Percentiles rank a stretch among this genome's conserved stretches.
These are phyloP conservation scores for Azorinus chamasolen DNA, from an alignment of 2,888 invertebrate species.

Conservation along the genomic window DNA sequence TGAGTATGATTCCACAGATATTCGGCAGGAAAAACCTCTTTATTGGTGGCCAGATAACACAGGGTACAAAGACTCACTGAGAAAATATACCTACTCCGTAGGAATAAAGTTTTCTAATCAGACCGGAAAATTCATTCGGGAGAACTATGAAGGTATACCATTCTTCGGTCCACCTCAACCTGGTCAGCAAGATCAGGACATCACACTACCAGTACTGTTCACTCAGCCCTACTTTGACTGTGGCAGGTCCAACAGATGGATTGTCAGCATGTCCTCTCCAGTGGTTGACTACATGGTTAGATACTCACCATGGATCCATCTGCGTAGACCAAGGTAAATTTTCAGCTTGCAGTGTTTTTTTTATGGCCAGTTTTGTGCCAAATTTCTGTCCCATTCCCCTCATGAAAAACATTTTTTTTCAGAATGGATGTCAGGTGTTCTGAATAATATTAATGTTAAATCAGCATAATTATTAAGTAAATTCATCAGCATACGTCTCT, in stretches of 20 bases:
- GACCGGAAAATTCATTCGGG: slow-evolving; percentile 80
- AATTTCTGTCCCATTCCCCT: too few species aligned
- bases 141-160: slow-evolving; percentile 76
- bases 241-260: slow-evolving; percentile 97
- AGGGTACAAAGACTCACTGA: slow-evolving; percentile 89
- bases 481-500: too few species aligned
- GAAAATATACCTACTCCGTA: slow-evolving; percentile 82
- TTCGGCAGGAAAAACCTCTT: slow-evolving; percentile 47
- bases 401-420: too few species aligned
- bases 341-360: too few species aligned
- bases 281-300: slow-evolving; percentile 97
- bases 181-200: slow-evolving; percentile 79
- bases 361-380: too few species aligned
- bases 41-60: slow-evolving; percentile 96
- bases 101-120: slow-evolving; percentile 83
- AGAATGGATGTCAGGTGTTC: too few species aligned
- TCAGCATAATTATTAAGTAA: too few species aligned
- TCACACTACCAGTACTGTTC: slow-evolving; percentile 95
- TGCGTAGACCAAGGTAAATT: slow-evolving; percentile 82
- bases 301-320: slow-evolving; percentile 83
- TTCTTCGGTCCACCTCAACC: slow-evolving; percentile 86
- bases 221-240: slow-evolving; percentile 98
- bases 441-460: too few species aligned
- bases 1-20: slow-evolving; percentile 52
- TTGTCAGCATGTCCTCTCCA: slow-evolving; percentile 97